Conservation (phyloP, 2,888 invertebrate species). For the Drosophila rellima region DNA sequence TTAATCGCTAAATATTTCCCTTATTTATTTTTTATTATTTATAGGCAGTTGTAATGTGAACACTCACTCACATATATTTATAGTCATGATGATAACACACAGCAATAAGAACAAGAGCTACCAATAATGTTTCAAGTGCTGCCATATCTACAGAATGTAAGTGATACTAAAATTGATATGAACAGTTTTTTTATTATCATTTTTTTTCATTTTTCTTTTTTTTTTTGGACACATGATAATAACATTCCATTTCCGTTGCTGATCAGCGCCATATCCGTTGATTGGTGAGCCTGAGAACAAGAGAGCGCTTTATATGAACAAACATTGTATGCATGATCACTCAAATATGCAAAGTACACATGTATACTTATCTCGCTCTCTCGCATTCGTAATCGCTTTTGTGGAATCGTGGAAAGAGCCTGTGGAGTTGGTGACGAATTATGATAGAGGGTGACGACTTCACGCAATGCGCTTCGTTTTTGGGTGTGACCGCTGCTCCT, state of each 20-base stretch:
- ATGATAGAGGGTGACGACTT: slow-evolving; percentile 36
- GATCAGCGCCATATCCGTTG: slow-evolving; percentile 29
- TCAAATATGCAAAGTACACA: background rate
- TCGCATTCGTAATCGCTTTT: background rate
- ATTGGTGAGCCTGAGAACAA: background rate
- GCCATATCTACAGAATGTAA: slow-evolving; percentile 29
- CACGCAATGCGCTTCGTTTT: slow-evolving; percentile 38
- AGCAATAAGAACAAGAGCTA: slow-evolving; percentile 6
- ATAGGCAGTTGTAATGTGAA: slow-evolving; percentile 46
- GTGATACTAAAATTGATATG: slow-evolving; percentile 14
- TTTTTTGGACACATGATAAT: slow-evolving; percentile 21
- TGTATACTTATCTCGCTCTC: background rate
- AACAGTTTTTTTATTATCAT: too few species aligned
- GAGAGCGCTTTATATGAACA: background rate
- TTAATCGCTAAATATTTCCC: slow-evolving; percentile 10
- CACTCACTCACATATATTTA: slow-evolving; percentile 65
- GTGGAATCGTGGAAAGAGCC: background rate
- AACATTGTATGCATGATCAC: background rate
- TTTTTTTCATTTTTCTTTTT: background rate
- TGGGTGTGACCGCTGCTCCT: slow-evolving; percentile 51
- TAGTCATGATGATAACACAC: slow-evolving; percentile 61
- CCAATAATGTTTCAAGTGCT: slow-evolving; percentile 24
- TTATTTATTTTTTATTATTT: slow-evolving; percentile 49
- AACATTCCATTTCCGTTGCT: slow-evolving; percentile 35
- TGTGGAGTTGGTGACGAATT: slow-evolving; percentile 23